These are phyloP conservation scores for Drosophila flavopinicola DNA, from an alignment of 2,888 invertebrate species.

Conservation along the genomic window DNA sequence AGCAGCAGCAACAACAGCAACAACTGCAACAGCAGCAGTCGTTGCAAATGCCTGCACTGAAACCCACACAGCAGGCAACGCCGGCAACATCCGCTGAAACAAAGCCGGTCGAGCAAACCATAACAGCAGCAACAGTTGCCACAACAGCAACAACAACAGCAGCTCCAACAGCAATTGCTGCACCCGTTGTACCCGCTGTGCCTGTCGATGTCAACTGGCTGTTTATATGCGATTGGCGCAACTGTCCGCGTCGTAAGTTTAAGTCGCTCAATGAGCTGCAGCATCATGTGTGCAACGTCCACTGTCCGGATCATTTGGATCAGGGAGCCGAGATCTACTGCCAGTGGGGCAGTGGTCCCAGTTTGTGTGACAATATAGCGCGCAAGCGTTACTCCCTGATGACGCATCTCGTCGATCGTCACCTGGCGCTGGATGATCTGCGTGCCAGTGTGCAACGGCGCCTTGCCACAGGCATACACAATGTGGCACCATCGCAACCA, in stretches of 20 bases:
- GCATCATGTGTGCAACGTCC: constrained; percentile 93
- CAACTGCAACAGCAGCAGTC: too few relatives aligned
- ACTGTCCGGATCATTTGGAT: constrained; percentile 89
- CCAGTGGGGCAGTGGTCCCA: constrained; percentile 89
- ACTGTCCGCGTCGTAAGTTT: constrained; percentile 92
- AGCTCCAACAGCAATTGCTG: too few relatives aligned
- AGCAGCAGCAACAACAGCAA: constrained; percentile 42
- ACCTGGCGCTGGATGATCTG: constrained; percentile 90
- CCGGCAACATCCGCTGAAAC: constrained; percentile 20
- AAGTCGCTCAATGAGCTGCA: constrained; percentile 91
- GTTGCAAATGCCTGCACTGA: constrained; percentile 39
- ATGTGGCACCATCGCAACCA: constrained; percentile 75
- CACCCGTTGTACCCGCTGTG: constrained; percentile 46
- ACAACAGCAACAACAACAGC: constrained; percentile 16
- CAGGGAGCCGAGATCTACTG: constrained; percentile 91
- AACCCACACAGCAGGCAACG: constrained; percentile 34
- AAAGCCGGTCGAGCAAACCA: constrained; percentile 10
- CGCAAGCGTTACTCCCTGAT: constrained; percentile 96
- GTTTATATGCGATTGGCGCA: constrained; percentile 96
- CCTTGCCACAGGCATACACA: constrained; percentile 77
- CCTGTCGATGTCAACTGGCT: constrained; percentile 84
- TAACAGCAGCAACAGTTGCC: constrained; percentile 7
- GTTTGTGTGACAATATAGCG: constrained; percentile 93
- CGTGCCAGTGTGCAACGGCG: constrained; percentile 82
- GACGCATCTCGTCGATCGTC: constrained; percentile 98